Evolutionary conservation across 2,797 vertebrate species (phyloP), one percentile per base, ranked within the genome.

Genomic region (Lagorchestes hirsutus): DNA sequence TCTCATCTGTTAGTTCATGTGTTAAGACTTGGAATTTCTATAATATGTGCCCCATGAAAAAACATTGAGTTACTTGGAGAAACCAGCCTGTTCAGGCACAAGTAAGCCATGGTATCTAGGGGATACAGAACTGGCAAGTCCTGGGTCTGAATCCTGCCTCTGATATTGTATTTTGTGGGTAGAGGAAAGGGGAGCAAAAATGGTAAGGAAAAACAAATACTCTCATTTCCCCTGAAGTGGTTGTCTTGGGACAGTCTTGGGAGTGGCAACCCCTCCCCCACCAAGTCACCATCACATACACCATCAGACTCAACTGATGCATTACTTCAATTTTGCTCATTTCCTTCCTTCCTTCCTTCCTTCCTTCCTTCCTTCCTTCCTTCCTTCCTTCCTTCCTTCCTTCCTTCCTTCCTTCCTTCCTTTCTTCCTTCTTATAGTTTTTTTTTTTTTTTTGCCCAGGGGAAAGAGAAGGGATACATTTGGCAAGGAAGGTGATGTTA

Each of bases 1-100:
- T 93, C 82, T 96, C 94, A 94, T 97, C 96, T 98, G 97, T 95
- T 97, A 96, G 97, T 96, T 67, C 62, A 82, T 57, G 22, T 91
- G 29, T 62, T 46, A 95, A 92, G 59, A 95, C 13, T 87, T 59
- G 54, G 91, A 57, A 93, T 96, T 97, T 94, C 67, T 95, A 90
- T 87, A 91, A 92, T 82, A 5, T 0, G 1, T 58, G 40, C 94
- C 91, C 57, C 28, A 91, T 94, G 94, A 92, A 93, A 95, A 97
- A 93, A 91, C 54, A 93, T 82, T 12, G 11, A 90, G n/a, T 46
- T 24, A 93, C 5, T 13, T 82, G 91, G 92, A 87, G 93, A 95
- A 94, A 87, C 22, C 74, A 50, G 22, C 3, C 55, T 54, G 29
- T 92, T 59, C 31, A 46, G 22, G 91, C 92, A 55, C 34, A 3